These are phyloP conservation scores for Oreochromis aureus DNA, from an alignment of 2,113 vertebrate species.

Conservation along the genomic window DNA sequence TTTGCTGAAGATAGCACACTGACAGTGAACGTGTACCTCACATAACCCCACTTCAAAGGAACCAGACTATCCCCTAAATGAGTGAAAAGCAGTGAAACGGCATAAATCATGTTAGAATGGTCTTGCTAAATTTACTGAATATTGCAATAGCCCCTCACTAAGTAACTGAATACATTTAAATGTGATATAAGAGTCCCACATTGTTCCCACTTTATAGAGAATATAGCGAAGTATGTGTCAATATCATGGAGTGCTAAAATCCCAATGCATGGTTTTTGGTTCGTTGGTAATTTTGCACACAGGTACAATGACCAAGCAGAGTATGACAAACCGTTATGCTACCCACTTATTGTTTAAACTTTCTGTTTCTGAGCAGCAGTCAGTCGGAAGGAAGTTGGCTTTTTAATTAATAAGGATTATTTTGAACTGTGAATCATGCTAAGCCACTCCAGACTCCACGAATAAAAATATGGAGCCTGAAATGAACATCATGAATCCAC, in stretches of 20 bases:
- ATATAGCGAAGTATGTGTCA: background rate
- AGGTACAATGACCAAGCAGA: background rate
- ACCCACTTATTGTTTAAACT: background rate
- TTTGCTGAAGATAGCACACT: background rate
- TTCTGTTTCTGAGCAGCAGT: background rate
- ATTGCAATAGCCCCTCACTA: background rate
- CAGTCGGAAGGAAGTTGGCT: background rate
- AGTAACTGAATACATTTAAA: background rate
- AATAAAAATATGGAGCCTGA: background rate
- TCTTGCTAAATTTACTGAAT: background rate
- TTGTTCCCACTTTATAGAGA: background rate
- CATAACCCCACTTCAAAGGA: background rate
- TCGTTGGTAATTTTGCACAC: background rate
- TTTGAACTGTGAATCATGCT: background rate
- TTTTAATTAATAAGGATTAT: background rate
- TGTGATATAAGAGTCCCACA: background rate
- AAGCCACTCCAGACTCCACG: background rate
- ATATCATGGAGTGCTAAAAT: background rate
- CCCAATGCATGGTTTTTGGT: background rate
- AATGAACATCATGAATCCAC: accelerated
- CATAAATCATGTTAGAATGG: background rate
- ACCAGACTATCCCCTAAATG: background rate
- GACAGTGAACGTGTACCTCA: background rate
- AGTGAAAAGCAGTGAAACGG: background rate
- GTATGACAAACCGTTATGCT: accelerated